Evolutionary conservation across 2,797 vertebrate species (phyloP).

Genomic region (Falco novaeseelandiae): DNA sequence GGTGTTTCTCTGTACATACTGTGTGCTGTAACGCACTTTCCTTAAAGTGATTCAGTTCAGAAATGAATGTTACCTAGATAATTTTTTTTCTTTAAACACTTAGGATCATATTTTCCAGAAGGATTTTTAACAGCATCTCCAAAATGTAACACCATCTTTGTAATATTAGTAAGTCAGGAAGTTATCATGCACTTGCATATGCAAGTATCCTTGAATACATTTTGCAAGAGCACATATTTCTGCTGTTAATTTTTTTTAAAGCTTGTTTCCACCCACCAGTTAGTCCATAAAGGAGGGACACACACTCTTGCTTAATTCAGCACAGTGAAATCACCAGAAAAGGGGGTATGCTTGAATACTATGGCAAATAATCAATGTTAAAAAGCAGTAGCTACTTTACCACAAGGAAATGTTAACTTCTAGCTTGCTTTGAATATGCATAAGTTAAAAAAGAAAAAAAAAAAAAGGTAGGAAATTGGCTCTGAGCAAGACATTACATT

Average conservation of each 20-base stretch:
- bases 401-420: background rate
- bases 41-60: background rate
- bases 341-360: background rate
- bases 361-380: background rate
- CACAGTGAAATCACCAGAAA: background rate
- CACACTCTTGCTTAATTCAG: background rate
- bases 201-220: background rate
- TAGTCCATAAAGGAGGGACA: background rate
- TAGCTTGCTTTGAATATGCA: background rate
- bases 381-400: background rate
- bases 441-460: background rate
- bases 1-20: background rate
- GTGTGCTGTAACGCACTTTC: background rate
- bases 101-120: background rate
- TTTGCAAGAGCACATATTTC: background rate
- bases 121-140: background rate
- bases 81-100: background rate
- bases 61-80: background rate
- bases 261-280: background rate
- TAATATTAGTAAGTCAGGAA: background rate
- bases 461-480: background rate
- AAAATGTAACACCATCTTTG: background rate
- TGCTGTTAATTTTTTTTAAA: background rate
- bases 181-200: background rate
- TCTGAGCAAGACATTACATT: background rate